Percentiles rank a stretch among this genome's conserved stretches.
phyloP scores from a whole-genome alignment of 2,888 invertebrate genomes.

The Dryococelus australis region DNA sequence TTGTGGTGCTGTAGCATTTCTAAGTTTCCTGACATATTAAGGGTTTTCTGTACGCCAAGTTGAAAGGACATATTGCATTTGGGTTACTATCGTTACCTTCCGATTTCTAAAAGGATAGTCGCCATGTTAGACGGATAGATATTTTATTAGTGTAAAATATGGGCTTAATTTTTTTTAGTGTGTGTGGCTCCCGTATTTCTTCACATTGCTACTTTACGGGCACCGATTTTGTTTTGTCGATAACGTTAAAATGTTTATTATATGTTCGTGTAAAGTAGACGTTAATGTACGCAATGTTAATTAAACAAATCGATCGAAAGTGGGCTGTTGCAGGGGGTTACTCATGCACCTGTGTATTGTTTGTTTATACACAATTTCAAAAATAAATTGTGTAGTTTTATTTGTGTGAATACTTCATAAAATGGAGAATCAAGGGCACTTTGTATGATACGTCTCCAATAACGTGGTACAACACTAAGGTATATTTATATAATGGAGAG shows the following conservation, averaged over 20 bases:
- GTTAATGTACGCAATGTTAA: not conserved
- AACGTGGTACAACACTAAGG: too few species aligned
- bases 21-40: not conserved
- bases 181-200: not conserved
- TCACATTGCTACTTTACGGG: not conserved
- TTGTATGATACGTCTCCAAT: too few species aligned
- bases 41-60: constrained; percentile 17
- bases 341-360: not conserved
- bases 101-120: constrained; percentile 55
- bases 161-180: not conserved
- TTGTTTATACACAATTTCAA: too few species aligned
- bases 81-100: constrained; percentile 49
- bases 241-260: not conserved
- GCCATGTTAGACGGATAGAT: constrained; percentile 59
- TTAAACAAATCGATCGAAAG: not conserved
- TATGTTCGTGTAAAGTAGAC: not conserved
- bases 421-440: too few species aligned
- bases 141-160: constrained; percentile 8
- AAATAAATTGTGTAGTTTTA: too few species aligned
- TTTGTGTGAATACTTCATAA: too few species aligned
- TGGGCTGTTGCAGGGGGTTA: not conserved
- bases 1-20: not conserved
- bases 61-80: constrained; percentile 48
- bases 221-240: not conserved
- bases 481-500: too few species aligned